A percentile compares a stretch with the other conserved stretches of the same genome.
These are phyloP conservation scores for Diplosoma virens DNA, from an alignment of 23 tunicate species.

Conservation along the genomic window DNA sequence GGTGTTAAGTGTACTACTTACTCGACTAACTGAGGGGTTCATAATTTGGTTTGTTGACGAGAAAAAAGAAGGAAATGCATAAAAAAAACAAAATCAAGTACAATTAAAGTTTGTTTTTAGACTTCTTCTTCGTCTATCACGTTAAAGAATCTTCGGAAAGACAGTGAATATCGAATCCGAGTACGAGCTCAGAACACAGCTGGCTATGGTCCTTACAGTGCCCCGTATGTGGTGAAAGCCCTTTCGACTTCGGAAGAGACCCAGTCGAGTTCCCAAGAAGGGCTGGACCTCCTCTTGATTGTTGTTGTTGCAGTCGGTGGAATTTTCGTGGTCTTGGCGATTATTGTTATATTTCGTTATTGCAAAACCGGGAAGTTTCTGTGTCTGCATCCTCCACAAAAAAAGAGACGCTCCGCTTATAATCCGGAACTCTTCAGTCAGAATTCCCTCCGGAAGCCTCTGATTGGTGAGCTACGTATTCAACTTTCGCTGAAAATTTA, in stretches of 20 bases:
- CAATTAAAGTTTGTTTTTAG: no score
- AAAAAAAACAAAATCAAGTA: no score
- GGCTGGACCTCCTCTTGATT: not conserved
- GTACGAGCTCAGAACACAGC: conserved; percentile 65
- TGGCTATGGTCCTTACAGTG: conserved; percentile 68
- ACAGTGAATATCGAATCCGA: conserved; percentile 62
- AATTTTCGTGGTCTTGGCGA: conserved; percentile 14
- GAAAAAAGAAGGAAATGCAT: no score
- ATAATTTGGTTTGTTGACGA: no score
- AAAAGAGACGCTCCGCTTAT: no score
- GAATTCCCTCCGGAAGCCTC: no score
- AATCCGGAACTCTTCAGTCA: no score
- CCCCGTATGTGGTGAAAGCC: conserved; percentile 28
- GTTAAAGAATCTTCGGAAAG: conserved; percentile 21
- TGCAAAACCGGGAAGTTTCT: conserved; percentile 40
- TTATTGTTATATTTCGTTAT: conserved; percentile 18
- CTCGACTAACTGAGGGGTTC: no score
- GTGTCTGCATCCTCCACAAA: conserved; percentile 11
- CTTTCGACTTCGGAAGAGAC: not conserved
- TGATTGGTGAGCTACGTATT: conserved; percentile 54
- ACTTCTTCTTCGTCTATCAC: no score
- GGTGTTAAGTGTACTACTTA: no score
- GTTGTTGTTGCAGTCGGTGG: conserved; percentile 32
- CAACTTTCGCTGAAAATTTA: no score
- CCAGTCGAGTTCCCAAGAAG: not conserved